Evolutionary conservation across 2,888 invertebrate species (phyloP), one percentile per base, ranked within the genome.

Genomic region (Drosophila flavopinicola): DNA sequence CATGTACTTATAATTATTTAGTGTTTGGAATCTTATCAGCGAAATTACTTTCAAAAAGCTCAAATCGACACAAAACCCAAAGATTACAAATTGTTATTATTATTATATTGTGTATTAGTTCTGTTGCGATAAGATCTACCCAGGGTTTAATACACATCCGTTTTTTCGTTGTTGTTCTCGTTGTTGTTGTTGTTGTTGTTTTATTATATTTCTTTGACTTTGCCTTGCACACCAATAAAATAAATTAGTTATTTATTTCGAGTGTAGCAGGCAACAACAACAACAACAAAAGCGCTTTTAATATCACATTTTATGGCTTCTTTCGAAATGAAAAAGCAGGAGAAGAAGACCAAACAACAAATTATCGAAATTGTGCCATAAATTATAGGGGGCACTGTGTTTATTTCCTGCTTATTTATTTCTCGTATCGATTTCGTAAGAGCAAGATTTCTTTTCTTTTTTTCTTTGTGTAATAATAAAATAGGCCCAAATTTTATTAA

Each of bases 241-340:
- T 80, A 76, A 86, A 66, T 84, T 79, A 83, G 65, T 79, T 82
- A 86, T 84, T 86, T 86, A 86, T 83, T 80, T 80, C 84, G 53
- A 67, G 65, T 75, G 78, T 13, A 20, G 60, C 32, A 52, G 6
- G 32, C 48, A 60, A 65, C 48, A 48, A 49, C 53, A 49, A 54
- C 52, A 20, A 17, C n/a, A 29, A 38, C 35, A 60, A 57, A 57
- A 41, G 38, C 42, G 56, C 37, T 70, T 56, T 64, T 71, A 65
- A 71, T 69, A 71, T 54, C 51, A 54, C 24, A 63, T 63, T 67
- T 73, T 57, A 73, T 61, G 63, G 51, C 20, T 13, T 32, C 3
- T 47, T 45, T 56, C 10, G 10, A 9, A 29, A 44, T 17, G 10
- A 41, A 11, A 11, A 11, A 13, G 7, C 5, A 13, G 13, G 7